A percentile compares a stretch with the other conserved stretches of the same genome.
These are phyloP conservation scores for Hoplodrina blanda DNA, from an alignment of 2,888 invertebrate genomes.

Conservation along the genomic window DNA sequence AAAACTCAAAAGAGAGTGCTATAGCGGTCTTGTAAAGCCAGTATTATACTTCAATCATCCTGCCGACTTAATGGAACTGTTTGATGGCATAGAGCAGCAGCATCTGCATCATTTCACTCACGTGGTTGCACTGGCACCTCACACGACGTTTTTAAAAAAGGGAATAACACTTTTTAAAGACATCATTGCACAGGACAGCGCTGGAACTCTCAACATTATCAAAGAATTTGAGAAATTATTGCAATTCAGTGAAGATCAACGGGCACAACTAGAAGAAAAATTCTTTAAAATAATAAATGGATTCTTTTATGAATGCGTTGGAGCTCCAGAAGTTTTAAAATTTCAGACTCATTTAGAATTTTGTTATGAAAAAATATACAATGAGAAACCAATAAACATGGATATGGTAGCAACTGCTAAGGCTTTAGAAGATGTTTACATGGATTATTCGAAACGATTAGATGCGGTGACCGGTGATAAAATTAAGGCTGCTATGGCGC, in stretches of 20 bases:
- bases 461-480: conserved; percentile 90
- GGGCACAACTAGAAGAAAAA: conserved; percentile 86
- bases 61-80: conserved; percentile 89
- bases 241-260: conserved; percentile 87
- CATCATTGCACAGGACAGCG: conserved; percentile 77
- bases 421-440: conserved; percentile 90
- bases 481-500: conserved; percentile 88
- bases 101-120: conserved; percentile 92
- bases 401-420: conserved; percentile 90
- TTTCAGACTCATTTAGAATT: conserved; percentile 91
- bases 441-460: conserved; percentile 86
- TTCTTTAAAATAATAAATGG: conserved; percentile 90
- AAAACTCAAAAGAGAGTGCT: conserved; percentile 86
- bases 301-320: conserved; percentile 90
- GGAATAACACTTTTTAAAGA: conserved; percentile 85
- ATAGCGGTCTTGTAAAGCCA: conserved; percentile 81
- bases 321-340: conserved; percentile 90
- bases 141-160: conserved; percentile 85
- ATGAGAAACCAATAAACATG: conserved; percentile 90
- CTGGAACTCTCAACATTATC: conserved; percentile 72
- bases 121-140: conserved; percentile 89
- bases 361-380: conserved; percentile 91
- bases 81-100: conserved; percentile 91
- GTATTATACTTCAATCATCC: conserved; percentile 91
- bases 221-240: conserved; percentile 73